phyloP scores from a whole-genome alignment of 1,140 invertebrate genomes.

The silkworm (Bombyx mori) region ASM3026992v2 NC_085114.1:9216501-9217000 shows the following conservation, averaged over 20 bases:
- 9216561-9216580: background rate
- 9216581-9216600: constrained; percentile 76
- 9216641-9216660: constrained; percentile 12
- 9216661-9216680: constrained; percentile 79
- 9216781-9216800: constrained; percentile 65
- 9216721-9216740: constrained; percentile 88
- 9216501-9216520: too few species aligned
- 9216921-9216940: too few species aligned
- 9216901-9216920: too few species aligned
- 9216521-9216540: too few species aligned
- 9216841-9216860: constrained; percentile 85
- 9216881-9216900: background rate
- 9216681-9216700: constrained; percentile 86
- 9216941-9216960: too few species aligned
- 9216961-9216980: too few species aligned
- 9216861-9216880: constrained; percentile 59
- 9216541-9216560: too few species aligned
- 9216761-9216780: constrained; percentile 62
- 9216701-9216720: constrained; percentile 80
- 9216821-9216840: constrained; percentile 83
- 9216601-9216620: constrained; percentile 79
- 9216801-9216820: constrained; percentile 51
- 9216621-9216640: constrained; percentile 80
- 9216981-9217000: too few species aligned
- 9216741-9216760: constrained; percentile 86